Conservation (phyloP, 2,888 invertebrate genomes). For the Pseudanteris insignis region DNA sequence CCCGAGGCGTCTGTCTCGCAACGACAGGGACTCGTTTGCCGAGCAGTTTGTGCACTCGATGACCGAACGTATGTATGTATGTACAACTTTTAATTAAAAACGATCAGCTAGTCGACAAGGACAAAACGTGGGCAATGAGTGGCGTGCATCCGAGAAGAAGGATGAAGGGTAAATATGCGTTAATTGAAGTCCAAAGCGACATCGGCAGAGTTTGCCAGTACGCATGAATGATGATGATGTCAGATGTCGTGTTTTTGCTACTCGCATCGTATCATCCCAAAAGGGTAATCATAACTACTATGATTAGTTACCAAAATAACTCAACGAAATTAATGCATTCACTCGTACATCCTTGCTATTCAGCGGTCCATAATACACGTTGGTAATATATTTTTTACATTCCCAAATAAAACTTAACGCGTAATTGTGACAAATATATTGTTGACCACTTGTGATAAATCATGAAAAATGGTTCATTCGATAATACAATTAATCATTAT, state of each 20-base stretch:
- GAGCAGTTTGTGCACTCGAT: slow-evolving; percentile 38
- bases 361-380: no score
- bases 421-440: no score
- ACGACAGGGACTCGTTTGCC: slow-evolving; percentile 37
- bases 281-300: slow-evolving; percentile 22
- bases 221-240: slow-evolving; percentile 43
- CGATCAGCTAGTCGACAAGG: slow-evolving; percentile 39
- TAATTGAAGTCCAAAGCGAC: slow-evolving; percentile 57
- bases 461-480: no score
- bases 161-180: slow-evolving; percentile 52
- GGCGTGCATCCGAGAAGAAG: slow-evolving; percentile 33
- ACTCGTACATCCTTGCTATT: no score
- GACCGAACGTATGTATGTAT: slow-evolving; percentile 27
- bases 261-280: slow-evolving; percentile 55
- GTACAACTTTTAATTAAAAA: slow-evolving; percentile 47
- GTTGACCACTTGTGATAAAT: no score
- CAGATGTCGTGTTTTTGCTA: slow-evolving; percentile 49
- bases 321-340: not conserved
- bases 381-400: no score
- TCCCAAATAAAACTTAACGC: no score
- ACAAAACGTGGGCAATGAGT: slow-evolving; percentile 38
- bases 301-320: slow-evolving; percentile 18
- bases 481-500: no score
- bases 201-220: slow-evolving; percentile 42
- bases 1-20: slow-evolving; percentile 25